Conservation (phyloP, 1,140 invertebrate species). For the Conopomorpha cramerella region DNA sequence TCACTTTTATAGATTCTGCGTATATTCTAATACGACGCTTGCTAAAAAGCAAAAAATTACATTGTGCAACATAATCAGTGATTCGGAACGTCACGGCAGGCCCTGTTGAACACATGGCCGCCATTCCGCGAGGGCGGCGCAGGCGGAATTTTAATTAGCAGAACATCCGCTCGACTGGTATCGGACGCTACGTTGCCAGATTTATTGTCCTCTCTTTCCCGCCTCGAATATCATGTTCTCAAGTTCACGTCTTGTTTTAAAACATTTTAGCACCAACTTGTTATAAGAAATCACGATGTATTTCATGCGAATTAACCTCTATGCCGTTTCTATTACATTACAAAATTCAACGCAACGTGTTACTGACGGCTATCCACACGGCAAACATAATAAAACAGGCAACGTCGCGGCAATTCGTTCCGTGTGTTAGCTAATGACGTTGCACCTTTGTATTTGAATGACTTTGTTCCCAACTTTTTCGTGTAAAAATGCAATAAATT, state of each 20-base stretch:
- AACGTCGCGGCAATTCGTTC: conserved; percentile 43
- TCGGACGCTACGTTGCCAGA: conserved; percentile 44
- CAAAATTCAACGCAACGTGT: conserved; percentile 19
- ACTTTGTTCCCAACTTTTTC: too few relatives aligned
- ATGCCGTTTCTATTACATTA: conserved; percentile 10
- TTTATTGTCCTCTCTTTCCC: conserved; percentile 29
- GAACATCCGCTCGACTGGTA: conserved; percentile 57
- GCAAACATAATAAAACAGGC: conserved; percentile 38
- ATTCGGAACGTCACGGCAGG: conserved; percentile 48
- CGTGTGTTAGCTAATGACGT: conserved; percentile 45
- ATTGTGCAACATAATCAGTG: conserved; percentile 53
- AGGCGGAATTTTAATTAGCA: conserved; percentile 61
- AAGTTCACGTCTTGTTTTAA: too few relatives aligned
- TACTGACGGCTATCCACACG: conserved; percentile 26
- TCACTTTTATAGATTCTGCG: too few relatives aligned
- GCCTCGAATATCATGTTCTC: too few relatives aligned
- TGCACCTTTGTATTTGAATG: conserved; percentile 46
- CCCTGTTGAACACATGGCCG: conserved; percentile 49
- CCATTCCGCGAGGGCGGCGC: conserved; percentile 57
- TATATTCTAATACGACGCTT: too few relatives aligned
- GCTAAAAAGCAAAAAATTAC: conserved; percentile 30
- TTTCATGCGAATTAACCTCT: conserved; percentile 3
- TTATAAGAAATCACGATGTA: conserved; percentile 5
- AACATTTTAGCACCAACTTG: too few relatives aligned
- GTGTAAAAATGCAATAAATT: too few relatives aligned